Evolutionary conservation across 2,888 invertebrate species (phyloP), one percentile per base, ranked within the genome.

Genomic region (Temnothorax unifasciatus): DNA sequence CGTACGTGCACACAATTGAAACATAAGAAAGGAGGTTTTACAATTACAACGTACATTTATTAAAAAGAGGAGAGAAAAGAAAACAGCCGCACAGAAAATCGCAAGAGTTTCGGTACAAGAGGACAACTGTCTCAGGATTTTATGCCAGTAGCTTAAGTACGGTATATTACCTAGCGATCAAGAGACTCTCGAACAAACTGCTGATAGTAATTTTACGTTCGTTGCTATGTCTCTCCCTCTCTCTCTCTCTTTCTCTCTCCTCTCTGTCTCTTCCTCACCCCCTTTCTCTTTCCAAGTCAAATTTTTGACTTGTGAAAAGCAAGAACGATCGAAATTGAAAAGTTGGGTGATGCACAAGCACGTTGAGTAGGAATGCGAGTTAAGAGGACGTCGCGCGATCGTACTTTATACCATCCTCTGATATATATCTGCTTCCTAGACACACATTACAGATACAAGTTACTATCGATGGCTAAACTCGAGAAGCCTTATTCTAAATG

Each of bases 401-500:
- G n/a, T 64, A 63, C 5, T 61, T 74, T 29, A 47, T n/a, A 74
- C 34, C 15, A 29, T 1, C 13, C 25, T 25, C 8, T 8, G 15
- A 29, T 29, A 29, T 34, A 3, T 21, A 75, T 47, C 38, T 41
- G 44, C 21, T 47, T 52, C 25, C 18, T 29, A 81, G 68, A 90
- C 79, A 89, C 82, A 84, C 69, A 84, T 89, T 88, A 87, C 85
- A 86, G 86, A 92, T 86, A 89, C 61, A 63, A 34, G 90, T 88
- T 68, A 85, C 89, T 88, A 86, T 90, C 25, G 87, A 85, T 84
- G 81, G 87, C 76, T 88, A 90, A 88, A 87, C 90, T 87, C 87
- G 90, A 90, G 6, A 88, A 92, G 86, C 89, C 91, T 90, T 89
- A 90, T 91, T 88, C 83, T 74, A 86, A 88, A 90, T 87, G 73